Evolutionary conservation across 1,140 invertebrate genomes (phyloP), one percentile per base, ranked within the genome.

Genomic region (Papilio helenus): DNA sequence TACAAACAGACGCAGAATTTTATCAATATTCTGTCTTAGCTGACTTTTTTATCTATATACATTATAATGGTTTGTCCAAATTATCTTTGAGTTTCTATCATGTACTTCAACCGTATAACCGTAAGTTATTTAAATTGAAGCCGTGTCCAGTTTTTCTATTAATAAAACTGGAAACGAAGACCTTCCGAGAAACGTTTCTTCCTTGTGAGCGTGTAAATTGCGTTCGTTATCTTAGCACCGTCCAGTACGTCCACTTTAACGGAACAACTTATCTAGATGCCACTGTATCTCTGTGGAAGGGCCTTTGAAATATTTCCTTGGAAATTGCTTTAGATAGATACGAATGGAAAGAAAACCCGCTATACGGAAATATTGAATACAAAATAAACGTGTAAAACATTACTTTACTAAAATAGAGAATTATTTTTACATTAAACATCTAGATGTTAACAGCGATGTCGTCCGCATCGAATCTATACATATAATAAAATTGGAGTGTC

Each of bases 261-360:
- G 58, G 83, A 83, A 73, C 84, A 81, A 72, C 79, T 84, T 87
- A 87, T 87, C 83, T 81, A 83, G 80, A 79, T 80, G 72, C 72
- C 79, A 81, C 71, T 79, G 83, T 83, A 87, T 87, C 80, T 82
- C 83, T 80, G 82, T 82, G 77, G 49, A 84, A 73, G 80, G 72
- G 80, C 79, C 80, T 82, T 78, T 82, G 82, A 87, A 87, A 89
- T 87, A 86, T 89, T 81, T 78, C 80, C 55, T 58, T 44, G 80
- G 81, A 83, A 85, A 86, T 82, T 83, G 81, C 79, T 81, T 80
- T 20, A 71, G 79, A 80, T 79, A 26, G 20, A 61, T 55, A 26
- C 20, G 23, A 61, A 29, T 29, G 61, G 12, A 68, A 68, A 12
- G 26, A 68, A 29, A 29, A 72, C 3, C 29, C 18, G 12, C 39